Conservation (phyloP, 1,140 invertebrate species). For the Limonius californicus region DNA sequence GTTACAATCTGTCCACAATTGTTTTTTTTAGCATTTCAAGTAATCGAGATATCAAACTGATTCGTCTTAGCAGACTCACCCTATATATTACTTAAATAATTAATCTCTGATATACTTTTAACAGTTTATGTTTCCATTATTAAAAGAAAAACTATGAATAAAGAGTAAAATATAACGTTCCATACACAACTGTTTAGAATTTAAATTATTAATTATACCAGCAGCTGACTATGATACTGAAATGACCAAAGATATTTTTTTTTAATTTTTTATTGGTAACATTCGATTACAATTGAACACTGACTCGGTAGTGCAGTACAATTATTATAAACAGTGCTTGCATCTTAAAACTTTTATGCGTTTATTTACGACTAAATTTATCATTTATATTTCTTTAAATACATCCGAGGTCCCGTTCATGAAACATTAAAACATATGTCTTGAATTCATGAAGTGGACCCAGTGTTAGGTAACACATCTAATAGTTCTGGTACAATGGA, state of each 20-base stretch:
- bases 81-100: no score
- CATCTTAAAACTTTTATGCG: neutral
- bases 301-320: conserved; percentile 9
- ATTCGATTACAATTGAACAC: conserved; percentile 9
- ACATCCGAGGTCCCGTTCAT: neutral
- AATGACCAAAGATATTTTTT: neutral
- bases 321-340: conserved; percentile 4
- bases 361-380: neutral
- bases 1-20: no score
- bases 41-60: no score
- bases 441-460: neutral
- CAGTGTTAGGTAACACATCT: neutral
- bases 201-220: no score
- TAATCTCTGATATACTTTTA: no score
- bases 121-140: no score
- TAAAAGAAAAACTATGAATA: no score
- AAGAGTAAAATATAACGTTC: no score
- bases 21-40: no score
- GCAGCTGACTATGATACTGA: no score
- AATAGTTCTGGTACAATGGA: neutral
- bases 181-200: no score
- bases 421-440: neutral
- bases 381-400: neutral
- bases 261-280: neutral
- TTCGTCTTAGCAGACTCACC: no score